phyloP scores from a whole-genome alignment of 2,797 vertebrate genomes.

The Acrossocheilus wenchowensis region DNA sequence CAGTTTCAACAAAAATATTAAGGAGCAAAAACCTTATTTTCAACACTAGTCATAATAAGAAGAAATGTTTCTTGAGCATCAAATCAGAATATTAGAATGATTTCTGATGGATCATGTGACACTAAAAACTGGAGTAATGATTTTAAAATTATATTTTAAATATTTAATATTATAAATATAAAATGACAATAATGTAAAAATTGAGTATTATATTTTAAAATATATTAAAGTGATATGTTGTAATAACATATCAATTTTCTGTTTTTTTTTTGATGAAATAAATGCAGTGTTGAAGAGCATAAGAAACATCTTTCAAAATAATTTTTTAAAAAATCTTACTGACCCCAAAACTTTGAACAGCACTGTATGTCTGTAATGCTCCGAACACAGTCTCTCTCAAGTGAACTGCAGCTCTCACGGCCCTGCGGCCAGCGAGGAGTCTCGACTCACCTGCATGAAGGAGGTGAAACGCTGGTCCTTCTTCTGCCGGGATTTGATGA shows the following conservation, averaged over 20 bases:
- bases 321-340: not conserved
- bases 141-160: not conserved
- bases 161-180: not conserved
- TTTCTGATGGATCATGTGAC: not conserved
- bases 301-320: not conserved
- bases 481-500: slow-evolving; percentile 94
- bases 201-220: no score
- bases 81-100: not conserved
- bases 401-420: not conserved
- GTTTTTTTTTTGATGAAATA: not conserved
- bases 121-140: not conserved
- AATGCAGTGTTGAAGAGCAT: not conserved
- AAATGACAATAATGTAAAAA: not conserved
- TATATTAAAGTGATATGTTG: not conserved
- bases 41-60: not conserved
- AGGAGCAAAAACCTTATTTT: not conserved
- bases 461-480: slow-evolving; percentile 91
- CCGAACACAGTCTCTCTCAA: not conserved
- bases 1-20: not conserved
- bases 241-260: not conserved
- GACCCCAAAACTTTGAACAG: not conserved
- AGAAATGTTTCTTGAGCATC: not conserved
- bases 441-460: slow-evolving; percentile 88
- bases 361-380: not conserved
- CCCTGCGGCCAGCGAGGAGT: not conserved